Base-by-base conservation (phyloP, 2,888 invertebrate genomes). In the Bedellia somnulentella region DNA sequence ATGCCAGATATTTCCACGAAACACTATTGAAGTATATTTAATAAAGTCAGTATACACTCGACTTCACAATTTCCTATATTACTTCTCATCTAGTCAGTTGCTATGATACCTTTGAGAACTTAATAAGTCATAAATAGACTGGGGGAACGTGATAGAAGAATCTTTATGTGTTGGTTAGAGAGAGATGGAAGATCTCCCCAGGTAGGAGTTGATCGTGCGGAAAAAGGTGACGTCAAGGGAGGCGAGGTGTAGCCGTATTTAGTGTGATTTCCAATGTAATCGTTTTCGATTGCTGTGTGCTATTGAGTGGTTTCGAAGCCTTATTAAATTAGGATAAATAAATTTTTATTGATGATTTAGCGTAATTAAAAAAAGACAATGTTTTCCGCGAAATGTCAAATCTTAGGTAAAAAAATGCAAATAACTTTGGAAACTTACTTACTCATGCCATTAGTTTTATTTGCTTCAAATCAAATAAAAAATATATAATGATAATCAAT, bases 61-160 rank as follows among this genome's bases (percentile, higher is more conserved):
- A 62, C 48, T 71, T 67, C 63, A 60, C 73, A 71, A 70, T 70
- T 60, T 66, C 59, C 63, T 67, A 70, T 71, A 75, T 75, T 73
- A 70, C 18, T 18, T 18, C 9, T 18, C 18, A 5, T 6, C 18
- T 45, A 55, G 57, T 11, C 60, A 53, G 75, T 75, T 75, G 75
- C 75, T 54, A 71, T 68, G 75, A 71, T 73, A 75, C 75, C 70
- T 67, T 45, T 58, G 60, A 70, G 67, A 54, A 70, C 71, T 68
- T 75, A 75, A 75, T 75, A 75, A 73, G 75, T 75, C 73, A 73
- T 70, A 70, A 73, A 71, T 63, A 62, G 62, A 47, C 43, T 44
- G 58, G 34, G 45, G 36, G 45, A 70, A 40, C 38, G 63, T 44
- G 60, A 64, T 29, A 41, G 49, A 36, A 41, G 31, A 40, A 55